These are phyloP conservation scores for Abramis brama DNA, from an alignment of 2,113 vertebrate species.

Conservation along the genomic window DNA sequence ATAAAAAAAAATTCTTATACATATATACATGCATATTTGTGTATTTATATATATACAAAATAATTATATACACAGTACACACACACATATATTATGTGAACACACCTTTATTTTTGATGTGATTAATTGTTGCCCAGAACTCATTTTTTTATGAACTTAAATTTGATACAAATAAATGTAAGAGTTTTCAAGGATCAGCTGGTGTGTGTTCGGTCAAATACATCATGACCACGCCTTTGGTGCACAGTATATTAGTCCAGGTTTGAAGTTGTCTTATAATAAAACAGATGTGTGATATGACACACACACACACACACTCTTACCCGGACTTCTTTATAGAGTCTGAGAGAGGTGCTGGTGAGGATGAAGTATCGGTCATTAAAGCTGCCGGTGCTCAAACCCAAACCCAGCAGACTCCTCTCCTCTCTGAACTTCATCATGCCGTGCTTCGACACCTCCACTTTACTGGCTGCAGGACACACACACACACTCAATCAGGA, in stretches of 20 bases:
- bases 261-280: not conserved
- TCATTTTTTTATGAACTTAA: too few species aligned
- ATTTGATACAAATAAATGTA: too few species aligned
- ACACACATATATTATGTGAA: too few species aligned
- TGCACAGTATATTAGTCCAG: not conserved
- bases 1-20: too few species aligned
- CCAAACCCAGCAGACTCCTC: slow-evolving; percentile 83
- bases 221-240: not conserved
- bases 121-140: too few species aligned
- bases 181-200: too few species aligned
- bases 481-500: not conserved
- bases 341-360: slow-evolving; percentile 81
- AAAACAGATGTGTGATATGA: too few species aligned
- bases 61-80: too few species aligned
- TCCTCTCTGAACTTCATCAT: slow-evolving; percentile 93
- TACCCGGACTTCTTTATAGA: slow-evolving; percentile 94
- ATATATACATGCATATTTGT: too few species aligned
- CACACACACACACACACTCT: slow-evolving; percentile 49
- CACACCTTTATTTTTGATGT: too few species aligned
- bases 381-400: slow-evolving; percentile 81
- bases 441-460: slow-evolving; percentile 86
- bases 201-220: not conserved
- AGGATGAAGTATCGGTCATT: slow-evolving; percentile 95
- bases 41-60: too few species aligned
- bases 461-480: slow-evolving; percentile 79